Evolutionary conservation across 2,113 vertebrate species (phyloP).

Genomic region (Semnornis frantzii): DNA sequence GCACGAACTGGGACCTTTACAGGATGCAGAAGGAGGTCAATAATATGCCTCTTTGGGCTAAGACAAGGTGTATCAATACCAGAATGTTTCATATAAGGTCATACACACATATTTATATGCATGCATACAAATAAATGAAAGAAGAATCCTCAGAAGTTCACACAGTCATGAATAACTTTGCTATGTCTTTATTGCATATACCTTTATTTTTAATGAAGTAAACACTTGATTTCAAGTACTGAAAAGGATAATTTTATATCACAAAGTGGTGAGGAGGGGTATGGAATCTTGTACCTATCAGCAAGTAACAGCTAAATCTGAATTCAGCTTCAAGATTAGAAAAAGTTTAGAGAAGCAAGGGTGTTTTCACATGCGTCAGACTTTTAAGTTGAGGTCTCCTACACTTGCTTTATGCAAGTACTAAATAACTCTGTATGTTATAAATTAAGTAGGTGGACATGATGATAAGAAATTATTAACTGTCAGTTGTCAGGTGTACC

Average conservation of each 20-base stretch:
- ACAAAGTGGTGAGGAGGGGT: background rate
- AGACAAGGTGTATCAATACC: background rate
- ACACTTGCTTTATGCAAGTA: conserved; percentile 34
- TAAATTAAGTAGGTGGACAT: conserved; percentile 55
- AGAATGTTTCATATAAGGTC: background rate
- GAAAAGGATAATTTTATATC: background rate
- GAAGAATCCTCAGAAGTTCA: background rate
- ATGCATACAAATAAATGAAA: background rate
- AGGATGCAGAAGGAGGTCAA: background rate
- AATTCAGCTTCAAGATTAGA: background rate
- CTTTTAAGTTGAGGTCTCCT: conserved; percentile 45
- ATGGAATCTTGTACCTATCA: background rate
- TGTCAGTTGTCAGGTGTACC: conserved; percentile 40
- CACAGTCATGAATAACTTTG: background rate
- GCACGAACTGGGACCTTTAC: background rate
- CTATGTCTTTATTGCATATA: background rate
- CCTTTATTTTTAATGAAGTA: background rate
- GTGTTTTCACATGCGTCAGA: conserved; percentile 15
- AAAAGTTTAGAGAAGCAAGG: background rate
- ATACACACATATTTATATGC: background rate
- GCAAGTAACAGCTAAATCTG: background rate
- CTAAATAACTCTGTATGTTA: conserved; percentile 50
- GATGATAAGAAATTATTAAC: conserved; percentile 51
- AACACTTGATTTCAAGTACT: background rate
- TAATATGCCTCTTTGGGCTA: background rate